Base-by-base conservation (phyloP, 2,113 vertebrate species). In the Bombycilla garrulus region DNA sequence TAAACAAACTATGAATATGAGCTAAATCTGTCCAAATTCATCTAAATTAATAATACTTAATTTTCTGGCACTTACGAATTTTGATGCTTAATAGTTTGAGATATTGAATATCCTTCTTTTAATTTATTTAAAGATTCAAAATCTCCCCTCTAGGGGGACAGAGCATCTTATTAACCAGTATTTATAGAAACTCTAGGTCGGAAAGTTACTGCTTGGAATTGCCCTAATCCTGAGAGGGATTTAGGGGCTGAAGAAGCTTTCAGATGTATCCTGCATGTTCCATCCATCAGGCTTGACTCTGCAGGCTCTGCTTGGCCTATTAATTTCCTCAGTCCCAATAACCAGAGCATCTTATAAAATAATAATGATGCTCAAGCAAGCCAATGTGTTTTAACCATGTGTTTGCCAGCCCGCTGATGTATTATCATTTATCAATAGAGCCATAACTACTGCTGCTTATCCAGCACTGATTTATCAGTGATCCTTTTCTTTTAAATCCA, bases 251-350 rank as follows among this genome's bases (percentile, higher is more conserved):
- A 92, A 93, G 57, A 65, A 81, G 31, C 35, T 87, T 88, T 92
- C 61, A 79, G 57, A 93, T 23, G n/a, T 48, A 72, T 89, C 80
- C 50, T 70, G 31, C 20, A 56, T 25, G 14, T 70, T 38, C 36
- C 62, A 79, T 74, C 82, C 50, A 79, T 53, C 80, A 84, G 57
- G 54, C 5, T 92, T 10, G 0, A 69, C 38, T 83, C 51, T 88
- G n/a, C 69, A 91, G 47, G 42, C 44, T 69, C 47, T 77, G 17
- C 57, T 81, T 81, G 53, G 40, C 56, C 57, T 86, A 48, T 86
- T 86, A 83, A 90, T 85, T 93, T 78, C 83, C n/a, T 94, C 67
- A 81, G 15, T 60, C 56, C 80, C 77, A 74, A 73, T 74, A 94
- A 69, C 12, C 38, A 88, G 47, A 87, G 51, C 38, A 21, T 62